Conservation (phyloP, 2,113 vertebrate genomes). For the Siphamia tubifer region DNA sequence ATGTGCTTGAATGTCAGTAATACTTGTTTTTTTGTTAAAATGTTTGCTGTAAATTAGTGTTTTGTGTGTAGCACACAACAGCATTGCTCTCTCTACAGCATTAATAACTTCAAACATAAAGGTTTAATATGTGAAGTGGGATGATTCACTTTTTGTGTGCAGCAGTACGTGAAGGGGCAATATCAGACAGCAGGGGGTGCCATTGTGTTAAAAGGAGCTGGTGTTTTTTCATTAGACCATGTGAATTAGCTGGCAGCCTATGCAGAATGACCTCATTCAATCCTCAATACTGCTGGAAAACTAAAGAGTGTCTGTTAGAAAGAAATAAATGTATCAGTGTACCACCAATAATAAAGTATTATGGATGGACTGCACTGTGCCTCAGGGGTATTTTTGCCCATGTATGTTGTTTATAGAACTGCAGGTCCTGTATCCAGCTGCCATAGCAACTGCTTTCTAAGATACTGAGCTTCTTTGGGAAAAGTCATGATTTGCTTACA, state of each 20-base stretch:
- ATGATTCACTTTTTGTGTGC: no score
- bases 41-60: no score
- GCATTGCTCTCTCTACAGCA: no score
- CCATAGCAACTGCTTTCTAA: background rate
- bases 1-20: no score
- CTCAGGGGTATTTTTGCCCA: background rate
- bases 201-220: background rate
- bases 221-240: background rate
- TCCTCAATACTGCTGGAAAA: constrained; percentile 40
- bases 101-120: no score
- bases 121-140: no score
- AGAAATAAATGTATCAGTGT: constrained; percentile 11
- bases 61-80: no score
- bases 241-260: constrained; percentile 29
- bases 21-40: no score
- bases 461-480: background rate
- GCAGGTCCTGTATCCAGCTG: background rate
- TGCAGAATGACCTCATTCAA: constrained; percentile 59
- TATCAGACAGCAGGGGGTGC: constrained; percentile 53
- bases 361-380: background rate
- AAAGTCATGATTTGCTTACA: background rate
- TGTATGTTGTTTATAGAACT: background rate
- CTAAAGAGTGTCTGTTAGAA: constrained; percentile 19
- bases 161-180: no score
- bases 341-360: background rate